These are phyloP conservation scores for Lycorma delicatula DNA, from an alignment of 1,140 invertebrate genomes.

Conservation along the genomic window DNA sequence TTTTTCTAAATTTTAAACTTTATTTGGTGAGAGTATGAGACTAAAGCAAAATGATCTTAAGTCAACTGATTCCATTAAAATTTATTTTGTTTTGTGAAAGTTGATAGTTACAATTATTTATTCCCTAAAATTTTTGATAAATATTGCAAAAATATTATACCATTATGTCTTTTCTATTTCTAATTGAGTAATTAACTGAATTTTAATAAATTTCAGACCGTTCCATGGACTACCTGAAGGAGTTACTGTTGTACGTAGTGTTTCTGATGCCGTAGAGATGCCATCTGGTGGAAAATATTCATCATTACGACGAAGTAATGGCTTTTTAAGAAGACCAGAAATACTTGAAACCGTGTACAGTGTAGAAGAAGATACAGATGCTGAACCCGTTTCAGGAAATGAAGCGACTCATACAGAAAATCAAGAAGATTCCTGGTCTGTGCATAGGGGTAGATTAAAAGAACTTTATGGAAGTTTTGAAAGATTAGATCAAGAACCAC, in stretches of 20 bases:
- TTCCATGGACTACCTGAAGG: conserved; percentile 26
- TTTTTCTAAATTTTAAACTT: no score
- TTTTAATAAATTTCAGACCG: conserved; percentile 24
- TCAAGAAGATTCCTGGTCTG: not conserved
- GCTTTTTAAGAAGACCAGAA: conserved; percentile 63
- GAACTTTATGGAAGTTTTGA: conserved; percentile 42
- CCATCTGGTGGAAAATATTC: conserved; percentile 55
- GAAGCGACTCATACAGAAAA: conserved; percentile 27
- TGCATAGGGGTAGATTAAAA: conserved; percentile 15
- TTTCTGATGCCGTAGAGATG: conserved; percentile 69
- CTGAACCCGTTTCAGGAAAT: no score
- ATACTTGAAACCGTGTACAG: conserved; percentile 79
- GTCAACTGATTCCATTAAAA: no score
- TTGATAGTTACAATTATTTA: no score
- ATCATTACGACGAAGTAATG: conserved; percentile 57
- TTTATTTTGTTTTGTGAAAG: no score
- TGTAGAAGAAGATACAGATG: conserved; percentile 69
- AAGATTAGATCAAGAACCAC: conserved; percentile 35
- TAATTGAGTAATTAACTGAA: no score
- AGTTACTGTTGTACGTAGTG: conserved; percentile 65
- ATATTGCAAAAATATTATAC: no score
- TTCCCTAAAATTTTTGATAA: no score
- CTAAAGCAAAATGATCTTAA: no score
- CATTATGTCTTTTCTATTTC: no score
- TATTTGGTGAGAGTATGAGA: no score